phyloP scores from a whole-genome alignment of 1,140 invertebrate genomes.

The Asobara japonica region DNA sequence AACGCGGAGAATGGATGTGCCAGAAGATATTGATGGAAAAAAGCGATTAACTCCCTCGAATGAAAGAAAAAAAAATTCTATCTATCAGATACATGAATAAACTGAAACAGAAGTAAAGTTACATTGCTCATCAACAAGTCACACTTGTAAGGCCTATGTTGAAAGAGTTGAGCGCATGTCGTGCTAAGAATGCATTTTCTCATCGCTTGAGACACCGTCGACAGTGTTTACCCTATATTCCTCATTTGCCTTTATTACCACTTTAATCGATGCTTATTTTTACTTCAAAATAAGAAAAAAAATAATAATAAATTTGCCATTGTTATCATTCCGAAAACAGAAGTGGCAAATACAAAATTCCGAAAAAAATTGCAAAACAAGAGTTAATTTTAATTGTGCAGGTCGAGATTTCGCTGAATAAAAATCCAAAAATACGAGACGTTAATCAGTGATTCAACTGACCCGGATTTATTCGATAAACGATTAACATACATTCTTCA shows the following conservation, averaged over 20 bases:
- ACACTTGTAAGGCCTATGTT: background rate
- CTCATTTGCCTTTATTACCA: background rate
- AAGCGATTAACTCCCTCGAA: too few species aligned
- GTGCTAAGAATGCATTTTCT: conserved; percentile 7
- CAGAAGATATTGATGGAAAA: too few species aligned
- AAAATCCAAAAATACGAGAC: too few species aligned
- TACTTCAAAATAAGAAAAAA: too few species aligned
- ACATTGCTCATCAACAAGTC: background rate
- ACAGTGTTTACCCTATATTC: conserved; percentile 2
- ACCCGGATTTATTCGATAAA: conserved; percentile 11
- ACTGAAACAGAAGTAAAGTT: too few species aligned
- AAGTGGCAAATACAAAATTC: background rate
- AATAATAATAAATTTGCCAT: background rate
- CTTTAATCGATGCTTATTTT: too few species aligned
- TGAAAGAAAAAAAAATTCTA: too few species aligned
- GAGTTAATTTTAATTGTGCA: too few species aligned
- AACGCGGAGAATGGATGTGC: too few species aligned
- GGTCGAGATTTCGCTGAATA: too few species aligned
- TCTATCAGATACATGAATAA: too few species aligned
- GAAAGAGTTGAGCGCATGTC: background rate
- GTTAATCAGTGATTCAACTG: conserved; percentile 1
- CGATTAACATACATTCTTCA: conserved; percentile 11
- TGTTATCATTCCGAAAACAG: background rate
- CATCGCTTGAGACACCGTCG: background rate
- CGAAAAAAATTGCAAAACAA: background rate